Evolutionary conservation across 2,113 vertebrate species (phyloP), one percentile per base, ranked within the genome.

Genomic region (Amazona vittata): DNA sequence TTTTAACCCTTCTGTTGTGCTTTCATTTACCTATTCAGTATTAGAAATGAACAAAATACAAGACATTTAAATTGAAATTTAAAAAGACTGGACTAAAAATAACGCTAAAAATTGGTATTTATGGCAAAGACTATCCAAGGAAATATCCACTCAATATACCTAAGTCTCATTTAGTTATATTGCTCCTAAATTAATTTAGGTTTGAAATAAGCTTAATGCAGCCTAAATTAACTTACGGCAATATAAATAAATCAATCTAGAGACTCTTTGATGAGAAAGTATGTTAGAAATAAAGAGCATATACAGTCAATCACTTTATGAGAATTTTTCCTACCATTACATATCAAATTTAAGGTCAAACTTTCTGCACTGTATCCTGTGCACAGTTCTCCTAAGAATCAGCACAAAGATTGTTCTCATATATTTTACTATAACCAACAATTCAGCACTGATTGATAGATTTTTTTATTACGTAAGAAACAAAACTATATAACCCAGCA

Each of bases 161-260:
- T 81, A 88, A 91, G 57, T 90, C 83, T 83, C 31, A 95, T 77
- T 87, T 93, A 94, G 83, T 94, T 93, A 78, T 53, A 46, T 33
- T 80, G 59, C 21, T 68, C 64, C 83, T 46, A 78, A 94, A 68
- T 89, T 84, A 95, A 85, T 85, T 96, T 75, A 62, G 33, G 5
- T 64, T 86, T 87, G 44, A 81, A 77, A 37, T 33, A 57, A 74
- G 22, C 78, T 81, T 49, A 88, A 82, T 46, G n/a, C 39, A 79
- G 49, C 29, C 8, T 81, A 78, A 81, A 78, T 86, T 89, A 82
- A 81, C 31, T 81, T 25, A 60, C 24, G 2, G 26, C 39, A 85
- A 71, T 70, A 85, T 16, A 80, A 60, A 81, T 81, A 88, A 90
- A 92, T 81, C 60, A 78, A 84, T 41, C 83, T 83, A 94, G 88